Conservation (phyloP, 2,113 vertebrate genomes). For the Chroicocephalus ridibundus region DNA sequence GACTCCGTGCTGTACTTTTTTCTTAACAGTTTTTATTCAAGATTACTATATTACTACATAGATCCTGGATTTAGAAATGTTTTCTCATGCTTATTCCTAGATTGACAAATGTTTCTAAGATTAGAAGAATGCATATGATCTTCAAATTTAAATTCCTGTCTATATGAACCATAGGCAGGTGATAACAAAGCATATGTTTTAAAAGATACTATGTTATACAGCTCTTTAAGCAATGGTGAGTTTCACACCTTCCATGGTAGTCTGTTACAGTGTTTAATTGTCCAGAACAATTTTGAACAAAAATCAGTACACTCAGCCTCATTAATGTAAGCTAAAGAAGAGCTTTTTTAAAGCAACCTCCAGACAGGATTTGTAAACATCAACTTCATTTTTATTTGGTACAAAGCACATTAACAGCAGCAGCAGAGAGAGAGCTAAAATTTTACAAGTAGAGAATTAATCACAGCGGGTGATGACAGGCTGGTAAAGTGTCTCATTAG, state of each 20-base stretch:
- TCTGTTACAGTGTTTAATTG: constrained; percentile 42
- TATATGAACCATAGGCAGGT: background rate
- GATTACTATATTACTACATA: background rate
- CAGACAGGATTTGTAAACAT: constrained; percentile 61
- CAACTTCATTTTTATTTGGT: constrained; percentile 63
- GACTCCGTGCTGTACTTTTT: background rate
- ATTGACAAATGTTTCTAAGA: background rate
- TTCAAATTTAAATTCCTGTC: background rate
- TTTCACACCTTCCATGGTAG: background rate
- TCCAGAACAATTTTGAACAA: constrained; percentile 26
- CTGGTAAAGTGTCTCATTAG: constrained; percentile 67
- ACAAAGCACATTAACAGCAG: constrained; percentile 60
- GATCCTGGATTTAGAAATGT: background rate
- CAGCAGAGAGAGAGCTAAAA: constrained; percentile 54
- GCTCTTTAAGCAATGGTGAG: background rate
- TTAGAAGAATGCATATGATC: background rate
- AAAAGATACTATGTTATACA: background rate
- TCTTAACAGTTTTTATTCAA: background rate
- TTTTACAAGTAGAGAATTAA: constrained; percentile 71
- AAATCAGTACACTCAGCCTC: constrained; percentile 34
- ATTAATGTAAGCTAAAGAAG: constrained; percentile 36
- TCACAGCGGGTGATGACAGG: constrained; percentile 68
- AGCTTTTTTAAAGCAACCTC: constrained; percentile 45
- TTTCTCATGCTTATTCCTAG: background rate
- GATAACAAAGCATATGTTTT: background rate